Percentiles rank a stretch among this genome's conserved stretches.
These are phyloP conservation scores for Caligus rogercresseyi DNA, from an alignment of 1,140 invertebrate genomes.

Conservation along the genomic window DNA sequence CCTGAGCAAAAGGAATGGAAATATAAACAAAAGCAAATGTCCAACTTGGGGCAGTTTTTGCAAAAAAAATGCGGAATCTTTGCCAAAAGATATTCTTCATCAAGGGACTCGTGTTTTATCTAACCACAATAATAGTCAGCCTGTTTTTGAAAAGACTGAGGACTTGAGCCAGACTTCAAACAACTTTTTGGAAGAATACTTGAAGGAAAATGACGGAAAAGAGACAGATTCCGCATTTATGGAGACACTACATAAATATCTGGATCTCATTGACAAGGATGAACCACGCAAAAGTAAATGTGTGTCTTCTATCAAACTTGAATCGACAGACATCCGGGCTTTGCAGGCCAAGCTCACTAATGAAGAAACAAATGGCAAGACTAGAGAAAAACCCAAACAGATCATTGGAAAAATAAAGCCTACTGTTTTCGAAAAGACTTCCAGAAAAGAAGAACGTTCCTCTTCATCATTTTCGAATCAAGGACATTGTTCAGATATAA, in stretches of 20 bases:
- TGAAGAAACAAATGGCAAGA: background rate
- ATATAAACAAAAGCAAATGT: constrained; percentile 6
- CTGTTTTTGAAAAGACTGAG: background rate
- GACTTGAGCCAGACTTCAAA: background rate
- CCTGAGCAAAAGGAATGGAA: background rate
- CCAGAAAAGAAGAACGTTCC: background rate
- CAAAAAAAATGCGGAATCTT: background rate
- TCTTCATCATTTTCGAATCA: background rate
- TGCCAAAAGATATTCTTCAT: background rate
- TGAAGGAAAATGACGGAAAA: background rate
- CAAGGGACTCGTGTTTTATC: background rate
- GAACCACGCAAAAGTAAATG: background rate
- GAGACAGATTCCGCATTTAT: background rate
- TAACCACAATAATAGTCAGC: background rate
- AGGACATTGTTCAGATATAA: background rate
- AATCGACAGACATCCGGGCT: background rate
- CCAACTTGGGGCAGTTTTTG: background rate
- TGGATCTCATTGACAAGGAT: background rate
- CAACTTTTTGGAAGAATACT: background rate
- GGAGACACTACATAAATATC: background rate
- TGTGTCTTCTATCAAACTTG: background rate
- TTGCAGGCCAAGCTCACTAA: background rate
- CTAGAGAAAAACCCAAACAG: background rate
- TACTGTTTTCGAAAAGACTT: background rate
- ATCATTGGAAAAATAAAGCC: background rate